Percentiles rank a stretch among this genome's conserved stretches.
These are phyloP conservation scores for Catostylus mosaicus DNA, from an alignment of 30 jellyfish, hydroid and myxozoan genomes.

Conservation along the genomic window DNA sequence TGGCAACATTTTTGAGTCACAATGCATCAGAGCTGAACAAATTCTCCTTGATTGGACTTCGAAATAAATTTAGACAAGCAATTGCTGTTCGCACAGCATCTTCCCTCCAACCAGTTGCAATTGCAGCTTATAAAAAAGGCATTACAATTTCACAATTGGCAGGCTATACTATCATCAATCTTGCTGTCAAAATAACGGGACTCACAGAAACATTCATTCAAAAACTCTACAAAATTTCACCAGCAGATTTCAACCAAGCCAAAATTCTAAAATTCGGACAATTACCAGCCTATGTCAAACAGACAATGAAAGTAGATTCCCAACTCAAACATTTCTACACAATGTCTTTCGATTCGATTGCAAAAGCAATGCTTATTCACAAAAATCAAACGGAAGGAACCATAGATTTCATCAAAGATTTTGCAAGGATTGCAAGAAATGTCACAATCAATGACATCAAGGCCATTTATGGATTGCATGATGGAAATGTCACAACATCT, in stretches of 20 bases:
- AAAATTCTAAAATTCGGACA: slow-evolving; percentile 1
- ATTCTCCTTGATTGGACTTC: background rate
- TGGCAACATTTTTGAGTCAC: background rate
- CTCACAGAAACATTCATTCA: slow-evolving; percentile 14
- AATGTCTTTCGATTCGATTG: slow-evolving; percentile 27
- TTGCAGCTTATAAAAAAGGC: background rate
- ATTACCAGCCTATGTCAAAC: slow-evolving; percentile 16
- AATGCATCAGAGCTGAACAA: background rate
- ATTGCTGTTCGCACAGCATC: background rate
- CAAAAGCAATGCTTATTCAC: slow-evolving; percentile 28
- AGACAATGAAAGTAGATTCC: background rate
- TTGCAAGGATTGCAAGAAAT: background rate
- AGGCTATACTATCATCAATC: background rate
- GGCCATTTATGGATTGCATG: background rate
- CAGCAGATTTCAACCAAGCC: slow-evolving; percentile 6
- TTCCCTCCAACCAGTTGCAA: slow-evolving; percentile 7
- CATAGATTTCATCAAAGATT: slow-evolving; percentile 12
- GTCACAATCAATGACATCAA: slow-evolving; percentile 6
- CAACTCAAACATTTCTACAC: slow-evolving; percentile 32
- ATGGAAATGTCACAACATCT: background rate
- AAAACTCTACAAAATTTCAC: slow-evolving; percentile 4
- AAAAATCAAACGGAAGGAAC: slow-evolving; percentile 32
- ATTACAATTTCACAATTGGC: background rate
- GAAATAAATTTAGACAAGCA: background rate
- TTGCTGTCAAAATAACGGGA: slow-evolving; percentile 14